Evolutionary conservation across 1,140 invertebrate genomes (phyloP), one percentile per base, ranked within the genome.

Genomic region (Drosophila nannoptera): DNA sequence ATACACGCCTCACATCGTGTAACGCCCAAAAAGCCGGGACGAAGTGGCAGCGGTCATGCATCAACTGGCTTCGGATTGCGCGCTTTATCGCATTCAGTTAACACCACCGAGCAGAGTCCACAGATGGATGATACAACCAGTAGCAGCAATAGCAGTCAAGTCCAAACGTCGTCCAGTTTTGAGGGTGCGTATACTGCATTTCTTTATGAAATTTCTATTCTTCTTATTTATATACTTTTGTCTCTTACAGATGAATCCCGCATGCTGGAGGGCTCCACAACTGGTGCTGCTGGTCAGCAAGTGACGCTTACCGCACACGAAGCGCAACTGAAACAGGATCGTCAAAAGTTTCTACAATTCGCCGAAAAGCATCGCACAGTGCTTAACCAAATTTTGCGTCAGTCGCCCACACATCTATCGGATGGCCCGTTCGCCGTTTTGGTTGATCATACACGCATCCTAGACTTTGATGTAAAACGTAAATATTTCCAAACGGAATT

Each of bases 381-480:
- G 32, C 90, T 98, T 8, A 98, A 98, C 78, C 97, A 98, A 91
- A 98, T 98, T 61, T 90, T 98, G 31, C 92, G 97, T 5, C 96
- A 97, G 90, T 96, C 95, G 2, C 95, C 94, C 0, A 93, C 94
- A 2, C 96, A 96, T 77, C 91, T 98, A 9, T 94, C 95, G 7
- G 96, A 97, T 83, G 95, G 96, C 14, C 97, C 97, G 8, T 98
- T 98, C 87, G 94, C 95, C 22, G 95, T 98, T 0, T 91, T 98
- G 2, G 96, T 97, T 5, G 95, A 97, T 90, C 96, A 97, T 81
- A 97, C 96, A 0, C 91, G 96, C 75, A 94, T 98, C 36, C 54
- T 90, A 96, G 97, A 98, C 89, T 98, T 98, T 90, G 97, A 98
- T 90, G 96, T 98, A 0, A 98, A 98, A 83, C 91, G 97, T 42